Percentiles rank a stretch among this genome's conserved stretches.
These are phyloP conservation scores for Druon quercuslanigerum DNA, from an alignment of 1,140 invertebrate species.

Conservation along the genomic window DNA sequence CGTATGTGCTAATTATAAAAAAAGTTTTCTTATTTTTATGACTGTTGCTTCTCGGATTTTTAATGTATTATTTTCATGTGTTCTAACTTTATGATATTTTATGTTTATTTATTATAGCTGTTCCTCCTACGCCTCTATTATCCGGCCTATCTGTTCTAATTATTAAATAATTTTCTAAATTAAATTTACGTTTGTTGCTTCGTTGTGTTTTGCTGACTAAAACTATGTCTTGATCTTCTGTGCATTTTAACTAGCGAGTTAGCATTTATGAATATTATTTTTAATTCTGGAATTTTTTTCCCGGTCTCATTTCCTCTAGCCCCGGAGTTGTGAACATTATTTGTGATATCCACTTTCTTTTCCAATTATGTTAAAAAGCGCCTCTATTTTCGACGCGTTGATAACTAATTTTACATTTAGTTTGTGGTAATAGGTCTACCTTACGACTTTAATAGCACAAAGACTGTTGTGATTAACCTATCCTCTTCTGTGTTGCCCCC, in stretches of 20 bases:
- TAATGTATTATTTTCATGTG: background rate
- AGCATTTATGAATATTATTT: slow-evolving; percentile 42
- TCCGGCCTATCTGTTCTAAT: slow-evolving; percentile 41
- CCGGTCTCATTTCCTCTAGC: background rate
- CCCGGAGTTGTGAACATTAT: too few species aligned
- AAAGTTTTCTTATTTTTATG: background rate
- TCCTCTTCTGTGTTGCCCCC: too few species aligned
- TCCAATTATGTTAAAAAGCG: too few species aligned
- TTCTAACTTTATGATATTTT: slow-evolving; percentile 29
- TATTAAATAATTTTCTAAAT: slow-evolving; percentile 40
- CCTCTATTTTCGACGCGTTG: too few species aligned
- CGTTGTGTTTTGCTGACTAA: slow-evolving; percentile 47
- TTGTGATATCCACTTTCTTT: too few species aligned
- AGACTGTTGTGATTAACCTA: too few species aligned
- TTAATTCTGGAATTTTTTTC: slow-evolving; percentile 18
- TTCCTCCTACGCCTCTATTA: slow-evolving; percentile 42
- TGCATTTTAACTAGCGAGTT: slow-evolving; percentile 41
- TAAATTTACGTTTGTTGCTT: too few species aligned
- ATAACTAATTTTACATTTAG: too few species aligned
- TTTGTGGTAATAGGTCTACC: too few species aligned
- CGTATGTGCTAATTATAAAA: background rate
- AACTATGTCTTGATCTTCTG: slow-evolving; percentile 43
- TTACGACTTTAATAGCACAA: too few species aligned
- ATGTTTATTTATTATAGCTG: too few species aligned
- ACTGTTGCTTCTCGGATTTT: background rate